Conservation (phyloP, 2,888 invertebrate genomes). For the Drosophila robusta region DNA sequence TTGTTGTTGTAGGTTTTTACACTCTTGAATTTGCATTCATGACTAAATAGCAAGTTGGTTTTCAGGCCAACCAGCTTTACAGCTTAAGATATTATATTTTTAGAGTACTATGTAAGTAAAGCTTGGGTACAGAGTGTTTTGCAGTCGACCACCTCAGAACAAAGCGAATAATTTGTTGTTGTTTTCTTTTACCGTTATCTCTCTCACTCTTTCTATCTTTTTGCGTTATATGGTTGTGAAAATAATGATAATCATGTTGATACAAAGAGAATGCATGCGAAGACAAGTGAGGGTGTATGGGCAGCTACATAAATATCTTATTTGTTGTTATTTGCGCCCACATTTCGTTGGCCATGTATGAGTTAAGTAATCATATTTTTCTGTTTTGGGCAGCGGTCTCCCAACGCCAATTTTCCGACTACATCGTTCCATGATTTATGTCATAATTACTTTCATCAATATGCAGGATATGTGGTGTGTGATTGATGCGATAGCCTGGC, state of each 20-base stretch:
- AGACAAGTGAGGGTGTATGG: background rate
- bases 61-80: no score
- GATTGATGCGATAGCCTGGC: background rate
- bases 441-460: constrained; percentile 58
- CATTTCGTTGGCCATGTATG: constrained; percentile 37
- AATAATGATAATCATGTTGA: constrained; percentile 55
- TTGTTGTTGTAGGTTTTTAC: no score
- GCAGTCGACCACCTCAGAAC: background rate
- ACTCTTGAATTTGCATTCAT: no score
- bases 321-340: constrained; percentile 13
- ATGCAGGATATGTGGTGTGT: constrained; percentile 50
- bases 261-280: constrained; percentile 19
- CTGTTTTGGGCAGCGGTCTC: constrained; percentile 21
- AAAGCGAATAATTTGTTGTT: constrained; percentile 1
- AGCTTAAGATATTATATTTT: no score
- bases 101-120: background rate
- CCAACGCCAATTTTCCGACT: constrained; percentile 20
- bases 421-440: constrained; percentile 51
- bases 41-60: no score
- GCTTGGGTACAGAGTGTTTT: background rate
- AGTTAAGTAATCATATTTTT: constrained; percentile 49
- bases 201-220: constrained; percentile 18
- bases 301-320: constrained; percentile 7
- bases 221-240: constrained; percentile 33
- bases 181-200: background rate